Base-by-base conservation (phyloP, 2,888 invertebrate genomes). In the Tholera decimalis region DNA sequence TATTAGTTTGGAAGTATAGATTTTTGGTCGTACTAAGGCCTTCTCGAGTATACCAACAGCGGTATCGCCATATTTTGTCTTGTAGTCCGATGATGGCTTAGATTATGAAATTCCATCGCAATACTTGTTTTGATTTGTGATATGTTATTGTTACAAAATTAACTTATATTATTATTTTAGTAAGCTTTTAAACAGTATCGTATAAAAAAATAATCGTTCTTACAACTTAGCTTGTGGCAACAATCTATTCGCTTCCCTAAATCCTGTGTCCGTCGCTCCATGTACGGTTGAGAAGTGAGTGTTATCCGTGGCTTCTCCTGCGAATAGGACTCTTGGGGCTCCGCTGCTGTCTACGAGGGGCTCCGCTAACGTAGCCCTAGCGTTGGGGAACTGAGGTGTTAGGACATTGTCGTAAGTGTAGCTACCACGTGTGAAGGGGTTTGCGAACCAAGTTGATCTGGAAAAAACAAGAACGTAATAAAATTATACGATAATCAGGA, bases 361-460 rank as follows among this genome's bases (percentile, higher is more conserved):
- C 54, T 91, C 88, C 0, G 96, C 96, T 30, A 98, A 91, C 79
- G 96, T 95, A 3, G 88, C 86, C 4, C 96, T 91, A 22, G 93
- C 92, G n/a, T 94, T 91, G 3, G 96, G 95, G 63, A 93, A 83
- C 44, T 89, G 84, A 28, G 97, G 96, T 0, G 96, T 90, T 7
- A 92, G 84, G 44, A 96, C 79, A 72, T 96, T 96, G 79, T 96
- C 95, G 86, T 94, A 97, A 3, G 96, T 96, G 87, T 98, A 98
- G 0, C 97, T 97, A 2, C 98, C 98, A 49, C 96, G 95, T 6
- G 97, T 97, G 89, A 96, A 96, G 1, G 96, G 96, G 90, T 98
- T 97, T 1, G 95, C 95, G 71, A 95, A 95, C 98, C 98, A 98
- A 2, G 91, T 94, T 0, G 98, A 97, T 79, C 98, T 97, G 88